Conservation (phyloP, 1,140 invertebrate species). For the Streblospio benedicti region DNA sequence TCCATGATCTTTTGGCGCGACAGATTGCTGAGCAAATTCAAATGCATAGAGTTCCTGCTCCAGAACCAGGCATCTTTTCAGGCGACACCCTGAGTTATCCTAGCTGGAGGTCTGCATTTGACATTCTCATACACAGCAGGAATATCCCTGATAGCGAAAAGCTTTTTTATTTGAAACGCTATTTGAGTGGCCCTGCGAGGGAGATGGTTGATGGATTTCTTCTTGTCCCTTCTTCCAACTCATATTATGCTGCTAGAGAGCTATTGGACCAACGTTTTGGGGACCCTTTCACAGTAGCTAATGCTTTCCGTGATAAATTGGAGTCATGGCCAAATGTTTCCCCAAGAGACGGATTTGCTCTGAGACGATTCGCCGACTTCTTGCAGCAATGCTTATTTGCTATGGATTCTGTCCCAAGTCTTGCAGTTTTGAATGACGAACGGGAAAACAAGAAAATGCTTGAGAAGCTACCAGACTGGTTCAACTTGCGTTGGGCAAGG, state of each 20-base stretch:
- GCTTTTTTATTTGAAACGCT: slow-evolving; percentile 8
- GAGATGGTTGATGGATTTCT: slow-evolving; percentile 6
- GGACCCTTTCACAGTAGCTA: not conserved
- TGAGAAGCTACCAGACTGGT: slow-evolving; percentile 24
- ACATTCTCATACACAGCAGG: not conserved
- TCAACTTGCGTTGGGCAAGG: slow-evolving; percentile 16
- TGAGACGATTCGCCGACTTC: slow-evolving; percentile 21
- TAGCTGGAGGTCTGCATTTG: slow-evolving; percentile 5
- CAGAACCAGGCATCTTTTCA: slow-evolving; percentile 20
- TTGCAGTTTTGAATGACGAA: slow-evolving; percentile 20
- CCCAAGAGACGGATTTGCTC: slow-evolving; percentile 6
- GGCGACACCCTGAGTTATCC: slow-evolving; percentile 20
- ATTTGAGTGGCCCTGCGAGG: slow-evolving; percentile 8
- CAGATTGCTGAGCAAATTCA: too few relatives aligned
- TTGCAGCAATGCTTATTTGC: slow-evolving; percentile 20
- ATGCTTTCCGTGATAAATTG: slow-evolving; percentile 10
- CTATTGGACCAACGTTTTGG: slow-evolving; percentile 1
- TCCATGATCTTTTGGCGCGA: too few relatives aligned
- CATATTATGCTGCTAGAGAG: not conserved
- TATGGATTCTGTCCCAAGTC: slow-evolving; percentile 7
- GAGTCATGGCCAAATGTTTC: slow-evolving; percentile 11
- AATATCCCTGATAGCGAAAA: not conserved
- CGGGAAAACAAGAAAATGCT: slow-evolving; percentile 23
- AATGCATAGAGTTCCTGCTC: too few relatives aligned
- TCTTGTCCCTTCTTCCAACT: too few relatives aligned